A percentile compares a stretch with the other conserved stretches of the same genome.
Conservation (phyloP, 1,140 invertebrate genomes). For the Wiebesia pumilae region DNA sequence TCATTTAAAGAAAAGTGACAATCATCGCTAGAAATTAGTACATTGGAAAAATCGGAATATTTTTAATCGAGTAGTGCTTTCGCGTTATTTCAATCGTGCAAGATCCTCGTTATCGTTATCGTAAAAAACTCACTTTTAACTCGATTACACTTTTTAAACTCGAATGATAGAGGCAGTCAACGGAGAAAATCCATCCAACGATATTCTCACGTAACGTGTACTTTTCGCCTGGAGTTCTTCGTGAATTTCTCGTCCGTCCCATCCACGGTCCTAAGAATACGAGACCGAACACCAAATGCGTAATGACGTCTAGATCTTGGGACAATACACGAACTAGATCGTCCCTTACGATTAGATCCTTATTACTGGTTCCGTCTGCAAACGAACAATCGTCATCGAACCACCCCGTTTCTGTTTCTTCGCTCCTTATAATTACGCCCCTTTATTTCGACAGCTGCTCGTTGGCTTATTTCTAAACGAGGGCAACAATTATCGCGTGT, state of each 20-base stretch:
- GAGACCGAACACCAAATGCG: not conserved
- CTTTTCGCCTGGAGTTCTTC: not conserved
- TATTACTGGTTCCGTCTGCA: constrained; percentile 61
- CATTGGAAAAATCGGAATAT: not conserved
- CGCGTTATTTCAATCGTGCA: not conserved
- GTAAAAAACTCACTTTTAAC: too few relatives aligned
- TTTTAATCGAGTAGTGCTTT: not conserved
- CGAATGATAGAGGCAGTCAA: not conserved
- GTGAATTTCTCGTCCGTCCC: not conserved
- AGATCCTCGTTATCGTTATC: too few relatives aligned
- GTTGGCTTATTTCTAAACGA: not conserved
- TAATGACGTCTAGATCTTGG: constrained; percentile 63
- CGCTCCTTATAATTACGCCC: constrained; percentile 43
- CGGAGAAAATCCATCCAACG: not conserved
- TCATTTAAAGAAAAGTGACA: not conserved
- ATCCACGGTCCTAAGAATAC: not conserved
- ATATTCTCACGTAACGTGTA: not conserved
- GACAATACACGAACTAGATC: constrained; percentile 51
- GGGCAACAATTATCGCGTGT: constrained; percentile 21
- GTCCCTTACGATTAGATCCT: constrained; percentile 57
- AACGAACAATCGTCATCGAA: constrained; percentile 61
- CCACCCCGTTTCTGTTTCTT: not conserved
- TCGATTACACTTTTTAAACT: not conserved
- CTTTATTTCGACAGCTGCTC: constrained; percentile 54
- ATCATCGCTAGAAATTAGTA: not conserved